Evolutionary conservation across 2,797 vertebrate species (phyloP), one percentile per base, ranked within the genome.

Genomic region (Glyptemys insculpta): DNA sequence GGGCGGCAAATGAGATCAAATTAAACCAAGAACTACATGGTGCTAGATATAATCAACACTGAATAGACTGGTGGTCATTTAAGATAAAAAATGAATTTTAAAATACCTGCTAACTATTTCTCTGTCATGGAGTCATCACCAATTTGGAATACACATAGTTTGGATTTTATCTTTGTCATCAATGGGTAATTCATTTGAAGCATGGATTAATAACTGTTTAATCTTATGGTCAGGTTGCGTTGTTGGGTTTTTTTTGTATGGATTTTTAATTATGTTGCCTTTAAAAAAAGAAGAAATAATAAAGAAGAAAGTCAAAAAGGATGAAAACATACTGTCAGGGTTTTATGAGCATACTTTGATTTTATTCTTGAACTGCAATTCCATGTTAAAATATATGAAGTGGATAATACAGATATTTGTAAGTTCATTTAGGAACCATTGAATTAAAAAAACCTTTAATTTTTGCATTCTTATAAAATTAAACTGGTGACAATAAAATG

Each of bases 11-110:
- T 76, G 57, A 76, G 11, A 76, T 88, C 65, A 79, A 76, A 92
- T 86, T 88, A 86, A 93, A 92, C 94, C 87, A 62, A 92, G 87
- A 90, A 14, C 25, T 15, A 52, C 41, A 80, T 56, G 4, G 84
- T 81, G 16, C n/a, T 89, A 74, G 25, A 52, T 34, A 44, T 93
- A 85, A 54, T 54, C 72, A 62, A 10, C 23, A 91, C 14, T 72
- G 68, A 76, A 54, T 92, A 10, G 41, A 87, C 89, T 53, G 86
- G 9, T 68, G 50, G 19, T 59, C 37, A 68, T 93, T 87, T 88
- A 91, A 44, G 76, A 95, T 92, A 91, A 93, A 94, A 52, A 5
- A 37, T 37, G 16, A 68, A 68, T 37, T 68, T 68, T 37, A 68
- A 68, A 68, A 9, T 68, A 21, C 18, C 62, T 72, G 5, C 6